These are phyloP conservation scores for Coptodon rendalli DNA, from an alignment of 2,113 vertebrate genomes.

Conservation along the genomic window DNA sequence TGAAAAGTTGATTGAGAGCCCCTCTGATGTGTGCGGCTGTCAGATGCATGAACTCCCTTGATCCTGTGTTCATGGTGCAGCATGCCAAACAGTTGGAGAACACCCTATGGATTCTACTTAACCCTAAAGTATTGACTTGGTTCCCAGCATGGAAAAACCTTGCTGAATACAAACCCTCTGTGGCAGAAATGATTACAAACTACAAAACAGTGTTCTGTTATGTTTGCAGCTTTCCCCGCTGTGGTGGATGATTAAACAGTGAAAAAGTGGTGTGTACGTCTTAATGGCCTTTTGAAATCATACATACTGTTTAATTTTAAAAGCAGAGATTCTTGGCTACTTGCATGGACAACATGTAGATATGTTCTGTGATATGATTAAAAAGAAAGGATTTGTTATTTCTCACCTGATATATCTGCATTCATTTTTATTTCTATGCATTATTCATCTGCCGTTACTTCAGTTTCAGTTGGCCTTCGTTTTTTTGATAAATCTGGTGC, in stretches of 20 bases:
- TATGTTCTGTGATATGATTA: background rate
- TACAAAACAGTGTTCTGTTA: background rate
- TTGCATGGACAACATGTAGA: background rate
- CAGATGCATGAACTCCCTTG: constrained; percentile 25
- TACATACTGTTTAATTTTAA: background rate
- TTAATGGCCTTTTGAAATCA: constrained; percentile 3
- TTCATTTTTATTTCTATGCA: background rate
- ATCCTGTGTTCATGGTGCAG: constrained; percentile 19
- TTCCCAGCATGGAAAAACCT: background rate
- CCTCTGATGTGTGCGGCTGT: constrained; percentile 25
- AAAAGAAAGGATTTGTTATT: background rate
- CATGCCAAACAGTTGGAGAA: constrained; percentile 26
- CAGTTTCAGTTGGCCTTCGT: background rate
- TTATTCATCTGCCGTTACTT: background rate
- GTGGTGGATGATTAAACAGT: background rate
- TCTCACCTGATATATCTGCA: background rate
- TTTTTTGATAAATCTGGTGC: background rate
- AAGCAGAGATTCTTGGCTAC: background rate
- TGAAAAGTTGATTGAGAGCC: constrained; percentile 24
- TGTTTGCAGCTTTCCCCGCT: constrained; percentile 11
- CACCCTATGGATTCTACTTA: constrained; percentile 29
- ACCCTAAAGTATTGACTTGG: constrained; percentile 14
- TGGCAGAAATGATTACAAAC: constrained; percentile 7
- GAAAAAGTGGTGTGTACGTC: background rate
- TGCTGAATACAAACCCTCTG: background rate